Evolutionary conservation across 2,113 vertebrate species (phyloP), one percentile per base, ranked within the genome.

Genomic region (Potamarius usumacintae): DNA sequence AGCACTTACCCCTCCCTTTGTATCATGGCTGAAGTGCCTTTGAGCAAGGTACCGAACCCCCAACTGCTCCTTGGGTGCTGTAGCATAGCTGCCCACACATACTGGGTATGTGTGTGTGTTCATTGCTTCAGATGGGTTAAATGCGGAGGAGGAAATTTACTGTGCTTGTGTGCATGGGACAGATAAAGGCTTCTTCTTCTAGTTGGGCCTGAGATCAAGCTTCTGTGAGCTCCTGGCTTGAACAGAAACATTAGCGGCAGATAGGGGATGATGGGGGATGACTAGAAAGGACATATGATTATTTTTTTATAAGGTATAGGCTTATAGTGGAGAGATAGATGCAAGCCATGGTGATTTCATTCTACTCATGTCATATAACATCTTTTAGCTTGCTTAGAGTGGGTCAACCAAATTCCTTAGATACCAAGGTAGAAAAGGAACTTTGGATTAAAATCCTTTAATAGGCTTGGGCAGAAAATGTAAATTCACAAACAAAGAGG

Each of bases 301-400:
- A 93, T 91, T 88, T 93, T 92, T 93, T 93, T 90, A 89, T 79
- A 79, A 77, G 48, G 74, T 55, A n/a, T 79, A n/a, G 20, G 48
- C 22, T 77, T 77, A 55, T 27, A n/a, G 10, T 77, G 10, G 22
- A 50, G 4, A 76, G 20, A 34, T 17, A 58, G 65, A 88, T 87
- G 90, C 86, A 86, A 69, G 58, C 48, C 83, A 88, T 57, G 85
- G 82, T 88, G 83, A 86, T 74, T 67, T 8, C 52, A 88, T 84
- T 27, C 50, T 30, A 9, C 71, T 63, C 27, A 18, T 25, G 7
- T 14, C 48, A 53, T 55, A 27, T 8, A 6, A 25, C 25, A 15
- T 53, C 20, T 30, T 82, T 60, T 62, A 60, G 58, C 30, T 22
- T n/a, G 22, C 48, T 52, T 27, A 83, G 60, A 25, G 60, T 27